phyloP scores from a whole-genome alignment of 2,888 invertebrate genomes.

The Drosophila affinis region DNA sequence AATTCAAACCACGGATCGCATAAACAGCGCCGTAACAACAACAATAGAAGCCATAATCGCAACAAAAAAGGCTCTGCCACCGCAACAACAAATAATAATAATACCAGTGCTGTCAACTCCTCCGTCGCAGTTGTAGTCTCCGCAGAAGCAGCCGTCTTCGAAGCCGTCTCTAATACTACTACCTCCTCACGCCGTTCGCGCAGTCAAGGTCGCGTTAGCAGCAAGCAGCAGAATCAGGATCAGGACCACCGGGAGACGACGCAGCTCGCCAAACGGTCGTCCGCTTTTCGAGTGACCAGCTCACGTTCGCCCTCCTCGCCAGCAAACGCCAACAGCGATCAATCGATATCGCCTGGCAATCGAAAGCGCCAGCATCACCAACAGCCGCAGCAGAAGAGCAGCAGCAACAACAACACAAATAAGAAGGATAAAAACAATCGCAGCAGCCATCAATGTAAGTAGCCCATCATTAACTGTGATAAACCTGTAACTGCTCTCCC shows the following conservation, averaged over 20 bases:
- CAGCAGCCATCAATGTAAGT: slow-evolving; percentile 57
- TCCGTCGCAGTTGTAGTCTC: slow-evolving; percentile 24
- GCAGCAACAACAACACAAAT: slow-evolving; percentile 13
- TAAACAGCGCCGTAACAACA: slow-evolving; percentile 34
- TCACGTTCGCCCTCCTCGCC: slow-evolving; percentile 40
- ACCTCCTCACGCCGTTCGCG: slow-evolving; percentile 49
- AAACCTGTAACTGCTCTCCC: not conserved
- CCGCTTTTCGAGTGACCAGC: slow-evolving; percentile 29
- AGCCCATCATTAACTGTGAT: not conserved
- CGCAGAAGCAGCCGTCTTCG: slow-evolving; percentile 11
- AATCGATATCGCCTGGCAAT: slow-evolving; percentile 53
- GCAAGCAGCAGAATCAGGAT: slow-evolving; percentile 37
- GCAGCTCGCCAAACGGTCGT: slow-evolving; percentile 42
- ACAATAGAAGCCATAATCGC: slow-evolving; percentile 49
- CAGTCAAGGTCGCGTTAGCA: slow-evolving; percentile 51
- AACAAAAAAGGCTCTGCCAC: slow-evolving; percentile 40
- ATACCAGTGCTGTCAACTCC: slow-evolving; percentile 39
- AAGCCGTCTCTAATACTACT: slow-evolving; percentile 3
- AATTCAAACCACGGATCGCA: slow-evolving; percentile 34
- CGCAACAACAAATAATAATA: slow-evolving; percentile 33
- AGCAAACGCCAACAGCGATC: slow-evolving; percentile 49
- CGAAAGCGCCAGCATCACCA: slow-evolving; percentile 71
- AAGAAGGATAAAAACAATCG: slow-evolving; percentile 20
- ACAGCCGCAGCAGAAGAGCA: slow-evolving; percentile 27
- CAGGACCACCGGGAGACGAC: slow-evolving; percentile 27